Conservation (phyloP, 2,888 invertebrate genomes). For the Tholera decimalis region DNA sequence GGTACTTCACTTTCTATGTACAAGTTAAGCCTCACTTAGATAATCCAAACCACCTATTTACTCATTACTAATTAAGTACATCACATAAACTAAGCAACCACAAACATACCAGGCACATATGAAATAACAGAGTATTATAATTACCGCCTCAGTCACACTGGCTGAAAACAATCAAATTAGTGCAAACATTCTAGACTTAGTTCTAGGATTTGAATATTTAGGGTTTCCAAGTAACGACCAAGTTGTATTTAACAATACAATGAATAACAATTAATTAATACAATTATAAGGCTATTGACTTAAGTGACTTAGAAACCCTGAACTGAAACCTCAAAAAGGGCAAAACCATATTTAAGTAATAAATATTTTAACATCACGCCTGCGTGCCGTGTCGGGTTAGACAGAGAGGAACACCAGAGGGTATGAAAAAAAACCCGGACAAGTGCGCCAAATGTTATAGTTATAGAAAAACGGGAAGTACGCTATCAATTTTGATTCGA, state of each 20-base stretch:
- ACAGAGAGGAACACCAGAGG: too few species aligned
- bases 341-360: background rate
- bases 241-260: slow-evolving; percentile 16
- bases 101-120: slow-evolving; percentile 19
- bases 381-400: too few species aligned
- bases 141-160: slow-evolving; percentile 12
- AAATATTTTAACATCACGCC: background rate
- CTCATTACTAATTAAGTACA: slow-evolving; percentile 28
- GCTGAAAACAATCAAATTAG: slow-evolving; percentile 31
- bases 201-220: slow-evolving; percentile 6
- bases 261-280: slow-evolving; percentile 15
- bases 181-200: slow-evolving; percentile 27
- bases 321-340: background rate
- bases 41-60: slow-evolving; percentile 21
- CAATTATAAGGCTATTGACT: background rate
- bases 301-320: background rate
- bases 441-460: too few species aligned
- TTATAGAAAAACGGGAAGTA: too few species aligned
- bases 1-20: background rate
- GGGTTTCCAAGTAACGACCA: background rate
- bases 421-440: too few species aligned
- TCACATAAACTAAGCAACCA: slow-evolving; percentile 21
- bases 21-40: slow-evolving; percentile 2
- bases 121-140: slow-evolving; percentile 23
- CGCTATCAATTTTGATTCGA: too few species aligned